Percentiles rank a stretch among this genome's conserved stretches.
Conservation (phyloP, 2,888 invertebrate species). For the Tortricodes alternella region DNA sequence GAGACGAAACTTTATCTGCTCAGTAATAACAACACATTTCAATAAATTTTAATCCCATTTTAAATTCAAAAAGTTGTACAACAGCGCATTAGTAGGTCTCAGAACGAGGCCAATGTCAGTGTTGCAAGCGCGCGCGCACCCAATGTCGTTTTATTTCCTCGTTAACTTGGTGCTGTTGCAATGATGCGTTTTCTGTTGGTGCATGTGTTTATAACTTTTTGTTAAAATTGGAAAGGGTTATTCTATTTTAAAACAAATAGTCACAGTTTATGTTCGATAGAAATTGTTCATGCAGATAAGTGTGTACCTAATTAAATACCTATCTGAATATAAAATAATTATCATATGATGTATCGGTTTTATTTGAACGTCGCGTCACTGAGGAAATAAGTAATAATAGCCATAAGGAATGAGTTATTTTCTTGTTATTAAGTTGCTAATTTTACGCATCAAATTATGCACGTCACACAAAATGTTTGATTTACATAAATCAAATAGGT, state of each 20-base stretch:
- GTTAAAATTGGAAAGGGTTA: too few species aligned
- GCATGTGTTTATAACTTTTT: neutral
- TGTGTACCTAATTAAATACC: too few species aligned
- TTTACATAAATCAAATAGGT: conserved; percentile 13
- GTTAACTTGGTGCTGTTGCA: conserved; percentile 33
- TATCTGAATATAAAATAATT: too few species aligned
- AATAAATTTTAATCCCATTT: conserved; percentile 26
- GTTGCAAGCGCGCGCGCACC: conserved; percentile 69
- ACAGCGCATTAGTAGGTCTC: conserved; percentile 62
- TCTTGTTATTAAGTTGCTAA: neutral
- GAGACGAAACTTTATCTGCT: too few species aligned
- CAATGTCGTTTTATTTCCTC: conserved; percentile 73
- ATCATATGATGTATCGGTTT: too few species aligned
- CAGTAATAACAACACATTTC: neutral
- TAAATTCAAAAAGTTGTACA: neutral
- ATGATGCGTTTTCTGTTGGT: conserved; percentile 3
- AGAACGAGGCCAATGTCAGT: conserved; percentile 76
- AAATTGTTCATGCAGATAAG: too few species aligned
- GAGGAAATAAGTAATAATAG: too few species aligned
- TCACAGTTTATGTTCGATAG: too few species aligned
- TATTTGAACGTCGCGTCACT: too few species aligned
- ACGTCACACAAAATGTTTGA: conserved; percentile 7
- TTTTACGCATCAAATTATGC: conserved; percentile 1
- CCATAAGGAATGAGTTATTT: neutral
- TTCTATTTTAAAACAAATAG: too few species aligned